Evolutionary conservation across 2,888 invertebrate genomes (phyloP).

Genomic region (Cremastinae sp.): DNA sequence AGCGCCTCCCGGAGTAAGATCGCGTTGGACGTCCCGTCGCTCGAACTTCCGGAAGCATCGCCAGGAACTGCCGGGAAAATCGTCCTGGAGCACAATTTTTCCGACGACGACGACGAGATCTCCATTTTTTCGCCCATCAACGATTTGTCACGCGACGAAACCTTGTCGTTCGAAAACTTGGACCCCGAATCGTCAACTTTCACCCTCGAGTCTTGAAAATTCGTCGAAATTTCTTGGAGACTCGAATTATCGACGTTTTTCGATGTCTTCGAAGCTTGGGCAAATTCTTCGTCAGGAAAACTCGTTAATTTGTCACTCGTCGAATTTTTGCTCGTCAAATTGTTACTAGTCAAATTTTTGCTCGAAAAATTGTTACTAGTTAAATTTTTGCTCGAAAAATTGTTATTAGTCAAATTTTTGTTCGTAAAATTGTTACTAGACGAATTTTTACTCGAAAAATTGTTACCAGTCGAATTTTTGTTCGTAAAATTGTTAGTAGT

Average conservation of each 20-base stretch:
- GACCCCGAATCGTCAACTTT: too few species aligned
- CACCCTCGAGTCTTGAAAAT: not conserved
- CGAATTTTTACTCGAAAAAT: not conserved
- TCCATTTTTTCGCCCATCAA: too few species aligned
- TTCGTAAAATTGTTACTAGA: not conserved
- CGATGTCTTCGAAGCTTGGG: not conserved
- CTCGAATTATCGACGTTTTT: not conserved
- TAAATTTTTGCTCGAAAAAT: not conserved
- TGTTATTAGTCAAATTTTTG: not conserved
- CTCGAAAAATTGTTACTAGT: not conserved
- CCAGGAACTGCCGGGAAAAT: constrained; percentile 59
- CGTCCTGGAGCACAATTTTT: too few species aligned
- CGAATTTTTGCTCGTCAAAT: not conserved
- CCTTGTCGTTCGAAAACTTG: too few species aligned
- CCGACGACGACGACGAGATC: too few species aligned
- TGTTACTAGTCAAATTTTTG: not conserved
- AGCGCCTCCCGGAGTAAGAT: constrained; percentile 68
- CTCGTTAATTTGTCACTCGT: not conserved
- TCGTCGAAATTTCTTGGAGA: not conserved
- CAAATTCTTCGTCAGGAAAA: too few species aligned
- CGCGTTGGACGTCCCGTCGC: constrained; percentile 66
- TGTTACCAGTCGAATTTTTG: constrained; percentile 1
- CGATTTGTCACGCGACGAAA: too few species aligned
- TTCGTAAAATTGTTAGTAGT: not conserved
- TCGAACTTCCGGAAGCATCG: constrained; percentile 63